These are phyloP conservation scores for Protosalanx chinensis DNA, from an alignment of 2,797 vertebrate genomes.

Conservation along the genomic window DNA sequence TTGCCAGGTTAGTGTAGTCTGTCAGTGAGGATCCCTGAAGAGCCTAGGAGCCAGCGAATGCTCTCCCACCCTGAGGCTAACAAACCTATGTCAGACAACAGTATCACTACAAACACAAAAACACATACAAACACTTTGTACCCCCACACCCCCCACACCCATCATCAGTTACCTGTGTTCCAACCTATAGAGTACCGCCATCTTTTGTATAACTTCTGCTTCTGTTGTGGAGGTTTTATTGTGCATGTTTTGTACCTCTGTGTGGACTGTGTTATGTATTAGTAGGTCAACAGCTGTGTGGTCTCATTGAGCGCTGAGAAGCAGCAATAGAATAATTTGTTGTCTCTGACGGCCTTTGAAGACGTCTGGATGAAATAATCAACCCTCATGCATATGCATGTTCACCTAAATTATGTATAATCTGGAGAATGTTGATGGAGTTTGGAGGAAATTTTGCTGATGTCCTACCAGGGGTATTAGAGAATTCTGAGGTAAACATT, in stretches of 20 bases:
- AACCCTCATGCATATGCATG: neutral
- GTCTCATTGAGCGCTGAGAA: neutral
- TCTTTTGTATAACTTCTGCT: neutral
- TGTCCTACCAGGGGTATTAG: neutral
- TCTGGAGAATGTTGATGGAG: neutral
- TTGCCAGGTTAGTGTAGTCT: neutral
- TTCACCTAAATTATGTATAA: neutral
- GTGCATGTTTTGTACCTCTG: neutral
- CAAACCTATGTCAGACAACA: too few relatives aligned
- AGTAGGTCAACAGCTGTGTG: neutral
- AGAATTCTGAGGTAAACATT: neutral
- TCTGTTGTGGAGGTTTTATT: neutral
- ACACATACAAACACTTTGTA: too few relatives aligned
- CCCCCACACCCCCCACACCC: too few relatives aligned
- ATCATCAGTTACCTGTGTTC: too few relatives aligned
- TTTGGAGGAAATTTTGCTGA: neutral
- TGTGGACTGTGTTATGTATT: neutral
- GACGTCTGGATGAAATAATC: neutral
- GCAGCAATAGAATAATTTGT: neutral
- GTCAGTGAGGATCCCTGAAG: neutral
- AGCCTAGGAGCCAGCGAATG: too few relatives aligned
- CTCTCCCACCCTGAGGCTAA: too few relatives aligned
- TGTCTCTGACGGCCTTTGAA: constrained; percentile 3
- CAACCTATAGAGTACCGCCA: too few relatives aligned
- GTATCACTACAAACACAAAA: too few relatives aligned